Base-by-base conservation (phyloP, 2,888 invertebrate genomes). In the Phrixothrix hirtus region DNA sequence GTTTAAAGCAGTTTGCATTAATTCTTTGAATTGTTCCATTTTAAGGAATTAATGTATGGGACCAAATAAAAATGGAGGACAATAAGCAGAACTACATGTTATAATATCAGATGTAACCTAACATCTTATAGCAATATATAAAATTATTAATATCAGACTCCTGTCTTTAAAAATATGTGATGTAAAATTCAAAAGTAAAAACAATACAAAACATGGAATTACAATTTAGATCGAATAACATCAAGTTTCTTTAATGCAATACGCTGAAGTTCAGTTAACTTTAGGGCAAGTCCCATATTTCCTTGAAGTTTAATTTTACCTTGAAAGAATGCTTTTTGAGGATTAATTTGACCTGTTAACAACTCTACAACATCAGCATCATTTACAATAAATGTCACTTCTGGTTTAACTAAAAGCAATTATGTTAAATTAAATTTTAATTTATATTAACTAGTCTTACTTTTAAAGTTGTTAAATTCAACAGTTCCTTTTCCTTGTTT, bases 241-340 rank as follows among this genome's bases (percentile, higher is more conserved):
- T 87, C 89, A 65, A 92, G 89, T 67, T 87, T 85, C 29, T 82
- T 81, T 2, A 86, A 81, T 0, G 90, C 89, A 3, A 84, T 82
- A 50, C 84, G 83, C 67, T 92, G 92, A 56, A 95, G 74, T 59
- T 92, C 91, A 12, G 89, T 86, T 49, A 98, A 78, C 74, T 95
- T 97, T 89, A 97, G 90, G 1, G 97, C 97, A 31, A 96, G 78
- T 0, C 93, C 95, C 89, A 97, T 94, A 73, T 97, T 97, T 21
- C 97, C 97, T 73, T 95, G 91, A 52, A 98, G 88, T 78, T 96
- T 97, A 48, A 94, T 85, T 77, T 97, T 97, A 10, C 97, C 97
- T 76, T 96, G 92, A 82, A 93, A 93, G 76, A 93, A 94, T 1
- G 95, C 95, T 75, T 95, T 95, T 73, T 98, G 96, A 0, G 93